A percentile compares a stretch with the other conserved stretches of the same genome.
phyloP scores from a whole-genome alignment of 2,797 vertebrate species.

The Lacerta viridis region DNA sequence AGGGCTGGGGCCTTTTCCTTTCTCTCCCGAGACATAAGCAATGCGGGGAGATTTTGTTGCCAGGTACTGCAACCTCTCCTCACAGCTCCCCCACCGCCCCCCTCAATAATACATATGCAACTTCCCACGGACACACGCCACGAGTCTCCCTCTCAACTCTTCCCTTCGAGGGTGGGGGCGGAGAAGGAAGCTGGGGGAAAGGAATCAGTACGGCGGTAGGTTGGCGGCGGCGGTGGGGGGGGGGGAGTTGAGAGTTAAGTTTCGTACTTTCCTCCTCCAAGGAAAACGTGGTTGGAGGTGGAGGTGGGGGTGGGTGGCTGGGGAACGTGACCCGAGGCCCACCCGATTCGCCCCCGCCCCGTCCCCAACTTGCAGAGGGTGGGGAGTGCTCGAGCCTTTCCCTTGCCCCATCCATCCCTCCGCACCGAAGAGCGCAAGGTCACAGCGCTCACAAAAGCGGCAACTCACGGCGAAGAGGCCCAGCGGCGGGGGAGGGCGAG shows the following conservation, averaged over 20 bases:
- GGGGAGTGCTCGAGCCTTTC: slow-evolving; percentile 15
- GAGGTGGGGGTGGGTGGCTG: too few relatives aligned
- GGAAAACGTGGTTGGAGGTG: background rate
- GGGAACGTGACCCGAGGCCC: slow-evolving; percentile 6
- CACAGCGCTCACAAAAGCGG: slow-evolving; percentile 19
- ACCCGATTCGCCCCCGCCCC: background rate
- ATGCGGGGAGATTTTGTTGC: background rate
- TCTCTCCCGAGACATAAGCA: slow-evolving; percentile 12
- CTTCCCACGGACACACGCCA: background rate
- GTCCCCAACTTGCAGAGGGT: background rate
- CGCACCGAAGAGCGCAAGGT: slow-evolving; percentile 3
- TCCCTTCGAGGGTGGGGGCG: background rate
- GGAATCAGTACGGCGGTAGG: too few relatives aligned
- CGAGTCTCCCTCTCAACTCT: background rate
- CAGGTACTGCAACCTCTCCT: background rate
- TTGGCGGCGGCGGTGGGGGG: background rate
- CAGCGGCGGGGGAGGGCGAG: slow-evolving; percentile 3
- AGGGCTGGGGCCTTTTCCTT: slow-evolving; percentile 29
- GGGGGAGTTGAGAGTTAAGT: background rate
- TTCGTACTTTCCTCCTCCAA: background rate
- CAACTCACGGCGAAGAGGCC: slow-evolving; percentile 31
- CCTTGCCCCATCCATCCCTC: slow-evolving; percentile 19
- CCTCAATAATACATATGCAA: too few relatives aligned
- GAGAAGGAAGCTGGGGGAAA: background rate
- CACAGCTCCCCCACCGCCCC: background rate